These are phyloP conservation scores for Styela plicata DNA, from an alignment of 23 tunicate species.

Conservation along the genomic window DNA sequence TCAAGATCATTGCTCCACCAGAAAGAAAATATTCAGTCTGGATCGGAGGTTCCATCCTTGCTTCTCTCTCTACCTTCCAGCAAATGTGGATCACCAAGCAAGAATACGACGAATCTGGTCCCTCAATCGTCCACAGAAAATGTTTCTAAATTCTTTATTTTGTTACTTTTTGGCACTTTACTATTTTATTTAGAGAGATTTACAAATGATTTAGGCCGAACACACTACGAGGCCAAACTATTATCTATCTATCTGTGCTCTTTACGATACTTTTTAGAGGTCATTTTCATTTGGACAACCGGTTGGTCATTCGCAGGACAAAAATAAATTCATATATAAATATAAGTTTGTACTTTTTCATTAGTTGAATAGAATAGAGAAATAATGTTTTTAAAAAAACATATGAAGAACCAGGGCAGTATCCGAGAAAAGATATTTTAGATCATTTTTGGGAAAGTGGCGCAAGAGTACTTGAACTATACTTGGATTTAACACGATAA, in stretches of 20 bases:
- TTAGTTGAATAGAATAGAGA: no score
- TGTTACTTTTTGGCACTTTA: neutral
- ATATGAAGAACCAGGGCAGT: no score
- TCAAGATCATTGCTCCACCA: conserved; percentile 33
- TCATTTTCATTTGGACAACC: neutral
- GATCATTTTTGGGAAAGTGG: no score
- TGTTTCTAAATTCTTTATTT: conserved; percentile 59
- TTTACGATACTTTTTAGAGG: neutral
- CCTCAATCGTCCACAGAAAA: conserved; percentile 79
- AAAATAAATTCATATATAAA: neutral
- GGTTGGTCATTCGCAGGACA: neutral
- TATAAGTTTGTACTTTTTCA: neutral
- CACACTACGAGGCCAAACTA: neutral
- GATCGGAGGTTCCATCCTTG: conserved; percentile 80
- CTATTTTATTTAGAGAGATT: neutral
- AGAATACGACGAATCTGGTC: conserved; percentile 88
- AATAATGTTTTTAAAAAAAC: no score
- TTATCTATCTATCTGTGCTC: neutral
- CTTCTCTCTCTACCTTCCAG: conserved; percentile 87
- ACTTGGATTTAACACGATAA: no score
- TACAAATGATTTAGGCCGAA: neutral
- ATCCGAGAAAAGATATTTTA: no score
- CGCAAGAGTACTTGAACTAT: no score
- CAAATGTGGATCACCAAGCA: conserved; percentile 91
- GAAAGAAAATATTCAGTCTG: conserved; percentile 30